Evolutionary conservation across 2,888 invertebrate species (phyloP).

Genomic region (Lepidocyrtinus sp.): DNA sequence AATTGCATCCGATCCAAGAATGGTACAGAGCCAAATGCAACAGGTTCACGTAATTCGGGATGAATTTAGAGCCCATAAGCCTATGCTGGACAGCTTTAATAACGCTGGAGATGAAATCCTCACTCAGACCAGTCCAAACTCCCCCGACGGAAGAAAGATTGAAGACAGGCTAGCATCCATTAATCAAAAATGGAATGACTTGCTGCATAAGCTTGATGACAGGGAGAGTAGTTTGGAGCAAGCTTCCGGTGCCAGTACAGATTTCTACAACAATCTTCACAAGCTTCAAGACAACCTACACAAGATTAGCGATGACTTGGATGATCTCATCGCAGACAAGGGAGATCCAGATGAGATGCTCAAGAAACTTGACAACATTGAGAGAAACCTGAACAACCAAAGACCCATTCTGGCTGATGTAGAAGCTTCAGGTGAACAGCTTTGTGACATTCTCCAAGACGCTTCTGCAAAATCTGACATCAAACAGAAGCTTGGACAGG

Average conservation of each 20-base stretch:
- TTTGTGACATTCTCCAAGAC: conserved; percentile 90
- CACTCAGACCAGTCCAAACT: conserved; percentile 76
- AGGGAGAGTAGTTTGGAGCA: conserved; percentile 91
- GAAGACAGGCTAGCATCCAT: conserved; percentile 79
- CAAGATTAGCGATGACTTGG: conserved; percentile 88
- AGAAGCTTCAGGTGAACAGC: conserved; percentile 89
- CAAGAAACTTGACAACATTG: conserved; percentile 87
- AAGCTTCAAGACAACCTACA: conserved; percentile 89
- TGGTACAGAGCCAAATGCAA: conserved; percentile 89
- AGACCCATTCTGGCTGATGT: conserved; percentile 89
- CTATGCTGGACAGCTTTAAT: conserved; percentile 88
- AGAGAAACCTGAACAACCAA: conserved; percentile 90
- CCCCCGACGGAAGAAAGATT: conserved; percentile 79
- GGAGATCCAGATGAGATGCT: conserved; percentile 88
- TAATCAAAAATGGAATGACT: conserved; percentile 83
- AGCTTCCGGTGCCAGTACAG: conserved; percentile 92
- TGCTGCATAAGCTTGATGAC: conserved; percentile 85
- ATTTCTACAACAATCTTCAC: conserved; percentile 91
- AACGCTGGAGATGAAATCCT: conserved; percentile 85
- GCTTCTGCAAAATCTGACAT: conserved; percentile 93
- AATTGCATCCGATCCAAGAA: conserved; percentile 94
- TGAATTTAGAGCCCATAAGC: conserved; percentile 94
- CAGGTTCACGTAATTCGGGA: conserved; percentile 91
- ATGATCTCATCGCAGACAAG: conserved; percentile 84
- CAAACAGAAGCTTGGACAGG: conserved; percentile 86